Base-by-base conservation (phyloP, 2,113 vertebrate genomes). In the Laticauda laticaudata region DNA sequence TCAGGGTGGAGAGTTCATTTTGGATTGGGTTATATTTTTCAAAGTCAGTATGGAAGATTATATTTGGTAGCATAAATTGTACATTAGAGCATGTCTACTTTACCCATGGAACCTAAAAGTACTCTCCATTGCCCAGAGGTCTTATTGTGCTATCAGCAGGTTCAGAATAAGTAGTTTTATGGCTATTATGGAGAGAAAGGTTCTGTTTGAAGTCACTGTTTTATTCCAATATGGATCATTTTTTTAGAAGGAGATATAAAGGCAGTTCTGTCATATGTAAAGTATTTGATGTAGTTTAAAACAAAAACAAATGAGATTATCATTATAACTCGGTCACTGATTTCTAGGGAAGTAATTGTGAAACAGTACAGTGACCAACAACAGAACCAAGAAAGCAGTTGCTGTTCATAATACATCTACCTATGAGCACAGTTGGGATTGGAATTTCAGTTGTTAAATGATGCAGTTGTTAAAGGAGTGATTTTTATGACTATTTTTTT, bases 131-230 rank as follows among this genome's bases (percentile, higher is more conserved):
- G 86, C 26, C 85, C 75, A 86, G 86, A 90, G 90, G 90, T 95
- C 93, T 94, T 34, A 39, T 93, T 92, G 93, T 89, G 85, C 91
- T 64, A 39, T 93, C 92, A 92, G 45, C 55, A 91, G 88, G 57
- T 29, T 87, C 54, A 93, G 29, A 93, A 64, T 56, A 12, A 56
- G 3, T 29, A 54, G 57, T 61, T 94, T 59, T 55, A 43, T 20
- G 93, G 56, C 59, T 20, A 86, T 45, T 81, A 51, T 57, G 86
- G 61, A 81, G 64, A n/a, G 61, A 59, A 90, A 61, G 15, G 3
- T 34, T 18, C 3, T 54, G 45, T 12, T 43, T 91, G 26, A 95
- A 93, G 92, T 92, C 93, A 90, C 39, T 92, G 39, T 10, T 93
- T 88, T 92, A 56, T 93, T 91, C 51, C 0, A 2, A 56, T n/a